phyloP scores from a whole-genome alignment of 2,113 vertebrate species.

The Formicarius rufipectus region DNA sequence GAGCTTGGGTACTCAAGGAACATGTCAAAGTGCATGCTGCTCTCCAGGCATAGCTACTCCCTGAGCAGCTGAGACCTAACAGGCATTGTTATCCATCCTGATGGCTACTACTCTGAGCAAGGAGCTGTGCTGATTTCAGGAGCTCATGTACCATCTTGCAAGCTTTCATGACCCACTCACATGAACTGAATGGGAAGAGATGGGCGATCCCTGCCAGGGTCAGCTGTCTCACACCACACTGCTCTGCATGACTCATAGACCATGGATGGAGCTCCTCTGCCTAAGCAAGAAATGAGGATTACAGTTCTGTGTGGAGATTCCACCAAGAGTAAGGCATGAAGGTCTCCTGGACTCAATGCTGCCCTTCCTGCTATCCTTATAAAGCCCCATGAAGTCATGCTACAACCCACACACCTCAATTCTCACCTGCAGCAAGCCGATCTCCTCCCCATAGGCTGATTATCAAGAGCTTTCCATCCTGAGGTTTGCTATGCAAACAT shows the following conservation, averaged over 20 bases:
- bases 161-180: background rate
- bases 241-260: accelerated
- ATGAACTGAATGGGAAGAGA: background rate
- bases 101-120: background rate
- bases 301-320: background rate
- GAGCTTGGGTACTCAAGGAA: background rate
- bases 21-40: background rate
- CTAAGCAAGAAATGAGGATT: background rate
- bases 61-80: background rate
- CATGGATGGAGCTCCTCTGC: background rate
- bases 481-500: conserved; percentile 64
- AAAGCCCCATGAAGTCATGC: background rate
- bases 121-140: background rate
- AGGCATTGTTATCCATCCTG: background rate
- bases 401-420: background rate
- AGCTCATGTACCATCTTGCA: background rate
- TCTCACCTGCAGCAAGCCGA: conserved; percentile 8
- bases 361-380: background rate
- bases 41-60: background rate
- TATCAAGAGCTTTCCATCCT: conserved; percentile 50
- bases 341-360: background rate
- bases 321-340: accelerated
- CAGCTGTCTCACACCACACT: background rate
- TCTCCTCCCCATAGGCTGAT: conserved; percentile 23
- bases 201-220: background rate